These are phyloP conservation scores for Trogon melanurus DNA, from an alignment of 2,113 vertebrate species.

Conservation along the genomic window DNA sequence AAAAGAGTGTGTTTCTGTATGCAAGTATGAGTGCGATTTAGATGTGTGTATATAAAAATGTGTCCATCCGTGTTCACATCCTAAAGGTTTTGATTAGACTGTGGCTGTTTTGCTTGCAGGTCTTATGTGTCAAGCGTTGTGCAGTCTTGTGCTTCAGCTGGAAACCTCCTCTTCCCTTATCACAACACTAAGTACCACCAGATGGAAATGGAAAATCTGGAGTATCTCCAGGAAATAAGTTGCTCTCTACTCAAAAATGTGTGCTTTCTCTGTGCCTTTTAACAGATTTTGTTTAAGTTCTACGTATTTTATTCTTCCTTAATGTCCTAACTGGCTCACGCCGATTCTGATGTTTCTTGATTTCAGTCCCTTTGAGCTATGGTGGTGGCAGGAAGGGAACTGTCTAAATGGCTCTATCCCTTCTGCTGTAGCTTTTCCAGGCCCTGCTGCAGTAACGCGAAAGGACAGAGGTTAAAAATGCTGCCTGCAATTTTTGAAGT, in stretches of 20 bases:
- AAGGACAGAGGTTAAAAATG: constrained; percentile 58
- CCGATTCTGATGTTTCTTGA: constrained; percentile 35
- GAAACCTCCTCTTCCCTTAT: not conserved
- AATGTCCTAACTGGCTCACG: not conserved
- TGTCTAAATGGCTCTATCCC: not conserved
- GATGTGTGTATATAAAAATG: not conserved
- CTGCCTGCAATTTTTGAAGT: not conserved
- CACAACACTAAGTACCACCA: not conserved
- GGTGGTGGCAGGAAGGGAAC: not conserved
- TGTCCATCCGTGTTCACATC: not conserved
- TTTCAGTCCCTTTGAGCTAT: constrained; percentile 24
- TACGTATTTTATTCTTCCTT: not conserved
- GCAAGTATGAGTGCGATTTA: not conserved
- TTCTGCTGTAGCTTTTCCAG: not conserved
- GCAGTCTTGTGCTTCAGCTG: not conserved
- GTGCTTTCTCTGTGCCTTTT: not conserved
- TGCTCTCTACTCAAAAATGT: not conserved
- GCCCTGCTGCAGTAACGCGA: constrained; percentile 28
- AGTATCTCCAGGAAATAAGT: not conserved
- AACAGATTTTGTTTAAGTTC: not conserved
- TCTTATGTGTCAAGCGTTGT: not conserved
- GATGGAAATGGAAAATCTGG: not conserved
- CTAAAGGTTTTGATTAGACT: not conserved
- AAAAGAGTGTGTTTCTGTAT: not conserved
- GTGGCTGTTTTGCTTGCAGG: not conserved